phyloP scores from a whole-genome alignment of 2,113 vertebrate species.

The Nibea albiflora region DNA sequence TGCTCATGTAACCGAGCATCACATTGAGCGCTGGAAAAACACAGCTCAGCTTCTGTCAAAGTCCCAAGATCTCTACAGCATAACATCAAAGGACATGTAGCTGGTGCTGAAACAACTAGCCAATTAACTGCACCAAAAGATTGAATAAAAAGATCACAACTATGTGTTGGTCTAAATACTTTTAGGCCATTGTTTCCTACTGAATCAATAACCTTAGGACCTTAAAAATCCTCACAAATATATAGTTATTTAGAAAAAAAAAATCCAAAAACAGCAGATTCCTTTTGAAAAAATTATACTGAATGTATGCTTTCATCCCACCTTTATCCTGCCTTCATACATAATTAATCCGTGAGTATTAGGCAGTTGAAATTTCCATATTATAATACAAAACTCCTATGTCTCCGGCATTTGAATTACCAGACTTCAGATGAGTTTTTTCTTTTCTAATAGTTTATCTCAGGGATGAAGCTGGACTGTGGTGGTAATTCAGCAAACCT shows the following conservation, averaged over 20 bases:
- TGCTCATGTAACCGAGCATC: too few relatives aligned
- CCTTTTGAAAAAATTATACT: constrained; percentile 10
- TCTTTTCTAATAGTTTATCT: background rate
- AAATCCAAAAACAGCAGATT: background rate
- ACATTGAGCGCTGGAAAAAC: too few relatives aligned
- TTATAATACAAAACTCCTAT: constrained; percentile 17
- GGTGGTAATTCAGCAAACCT: background rate
- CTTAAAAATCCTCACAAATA: too few relatives aligned
- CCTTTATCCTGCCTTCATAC: constrained; percentile 21
- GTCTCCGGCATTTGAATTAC: constrained; percentile 6
- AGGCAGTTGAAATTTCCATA: constrained; percentile 34
- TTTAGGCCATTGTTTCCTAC: too few relatives aligned
- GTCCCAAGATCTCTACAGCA: too few relatives aligned
- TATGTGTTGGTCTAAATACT: too few relatives aligned
- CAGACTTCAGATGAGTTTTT: background rate
- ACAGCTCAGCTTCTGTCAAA: too few relatives aligned
- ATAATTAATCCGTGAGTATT: constrained; percentile 26
- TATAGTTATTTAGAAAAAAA: too few relatives aligned
- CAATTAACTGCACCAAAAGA: background rate
- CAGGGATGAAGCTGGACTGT: background rate
- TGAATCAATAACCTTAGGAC: too few relatives aligned
- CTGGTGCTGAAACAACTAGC: background rate
- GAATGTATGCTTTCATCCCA: constrained; percentile 34
- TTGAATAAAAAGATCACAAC: too few relatives aligned
- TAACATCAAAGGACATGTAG: background rate